A percentile compares a stretch with the other conserved stretches of the same genome.
Conservation (phyloP, 2,113 vertebrate species). For the Zapus hudsonius region DNA sequence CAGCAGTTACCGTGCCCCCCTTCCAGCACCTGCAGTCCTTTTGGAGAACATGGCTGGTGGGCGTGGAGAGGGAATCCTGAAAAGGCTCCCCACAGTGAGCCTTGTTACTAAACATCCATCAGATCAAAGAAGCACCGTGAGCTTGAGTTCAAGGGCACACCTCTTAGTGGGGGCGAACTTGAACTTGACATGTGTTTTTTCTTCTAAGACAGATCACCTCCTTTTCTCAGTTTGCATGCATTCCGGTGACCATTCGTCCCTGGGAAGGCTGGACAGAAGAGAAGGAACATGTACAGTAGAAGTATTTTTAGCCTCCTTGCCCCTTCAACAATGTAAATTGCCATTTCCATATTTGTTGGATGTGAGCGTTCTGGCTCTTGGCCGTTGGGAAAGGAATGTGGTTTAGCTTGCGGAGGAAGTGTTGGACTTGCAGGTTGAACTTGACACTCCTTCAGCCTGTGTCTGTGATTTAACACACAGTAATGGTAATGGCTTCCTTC, state of each 20-base stretch:
- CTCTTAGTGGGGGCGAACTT: background rate
- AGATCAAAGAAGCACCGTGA: background rate
- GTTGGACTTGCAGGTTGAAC: background rate
- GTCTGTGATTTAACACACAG: background rate
- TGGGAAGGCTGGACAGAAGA: slow-evolving; percentile 31
- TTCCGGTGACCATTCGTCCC: background rate
- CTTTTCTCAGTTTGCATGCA: background rate
- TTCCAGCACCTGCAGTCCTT: slow-evolving; percentile 51
- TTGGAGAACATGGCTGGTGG: slow-evolving; percentile 48
- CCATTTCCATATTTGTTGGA: slow-evolving; percentile 35
- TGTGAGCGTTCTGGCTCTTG: background rate
- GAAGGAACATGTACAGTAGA: slow-evolving; percentile 7
- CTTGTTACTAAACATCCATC: slow-evolving; percentile 38
- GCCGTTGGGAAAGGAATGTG: background rate
- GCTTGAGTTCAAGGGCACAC: background rate
- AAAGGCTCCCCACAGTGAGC: background rate
- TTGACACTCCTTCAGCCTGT: background rate
- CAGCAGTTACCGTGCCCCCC: no score
- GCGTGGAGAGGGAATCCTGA: slow-evolving; percentile 55
- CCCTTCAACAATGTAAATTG: slow-evolving; percentile 35
- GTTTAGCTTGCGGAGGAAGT: background rate
- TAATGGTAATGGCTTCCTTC: background rate
- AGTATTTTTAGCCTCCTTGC: slow-evolving; percentile 5
- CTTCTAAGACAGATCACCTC: slow-evolving; percentile 37
- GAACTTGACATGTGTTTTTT: background rate